Conservation (phyloP, 2,797 vertebrate species). For the Propithecus deckenii region DNA sequence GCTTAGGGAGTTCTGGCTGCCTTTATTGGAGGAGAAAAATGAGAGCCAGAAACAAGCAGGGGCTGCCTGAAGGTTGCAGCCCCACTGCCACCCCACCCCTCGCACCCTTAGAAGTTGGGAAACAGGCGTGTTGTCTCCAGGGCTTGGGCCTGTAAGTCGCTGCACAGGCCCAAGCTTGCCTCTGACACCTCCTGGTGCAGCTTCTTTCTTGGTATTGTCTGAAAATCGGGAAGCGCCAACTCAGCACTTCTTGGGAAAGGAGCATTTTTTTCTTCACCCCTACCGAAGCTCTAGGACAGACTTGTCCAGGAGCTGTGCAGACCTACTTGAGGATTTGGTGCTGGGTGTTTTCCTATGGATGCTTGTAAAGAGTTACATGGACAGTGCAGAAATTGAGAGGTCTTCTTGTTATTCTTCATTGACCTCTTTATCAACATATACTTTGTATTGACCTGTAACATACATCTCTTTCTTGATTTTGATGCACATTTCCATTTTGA, state of each 20-base stretch:
- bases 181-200: neutral
- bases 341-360: neutral
- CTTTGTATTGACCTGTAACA: neutral
- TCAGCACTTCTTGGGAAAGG: conserved; percentile 23
- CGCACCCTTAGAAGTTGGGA: neutral
- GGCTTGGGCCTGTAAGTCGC: neutral
- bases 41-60: neutral
- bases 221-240: neutral
- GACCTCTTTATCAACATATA: neutral
- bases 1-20: neutral
- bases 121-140: neutral
- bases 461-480: neutral
- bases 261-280: neutral
- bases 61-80: neutral
- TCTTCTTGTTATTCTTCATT: neutral
- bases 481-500: neutral
- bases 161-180: conserved; percentile 17
- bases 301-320: neutral
- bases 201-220: neutral
- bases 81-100: neutral
- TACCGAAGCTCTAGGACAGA: neutral
- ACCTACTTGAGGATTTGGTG: neutral
- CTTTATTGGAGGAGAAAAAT: neutral
- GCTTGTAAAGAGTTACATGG: neutral
- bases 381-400: neutral